A percentile compares a stretch with the other conserved stretches of the same genome.
Evolutionary conservation across 2,888 invertebrate species (phyloP).

Genomic region (Nipponacmea schrenckii): DNA sequence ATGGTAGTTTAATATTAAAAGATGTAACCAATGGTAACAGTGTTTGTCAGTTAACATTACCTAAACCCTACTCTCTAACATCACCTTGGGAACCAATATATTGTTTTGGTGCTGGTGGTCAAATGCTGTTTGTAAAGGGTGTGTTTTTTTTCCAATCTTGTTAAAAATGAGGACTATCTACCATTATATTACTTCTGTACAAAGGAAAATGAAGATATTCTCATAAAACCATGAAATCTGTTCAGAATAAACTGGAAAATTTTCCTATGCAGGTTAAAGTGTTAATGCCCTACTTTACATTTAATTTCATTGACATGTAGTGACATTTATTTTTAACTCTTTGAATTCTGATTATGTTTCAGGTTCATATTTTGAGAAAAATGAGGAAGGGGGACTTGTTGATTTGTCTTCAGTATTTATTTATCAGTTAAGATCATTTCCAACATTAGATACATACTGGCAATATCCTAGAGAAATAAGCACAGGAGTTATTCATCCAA

Average conservation of each 20-base stretch:
- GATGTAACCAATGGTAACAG: conserved; percentile 50
- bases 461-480: conserved; percentile 32
- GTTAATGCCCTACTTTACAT: too few species aligned
- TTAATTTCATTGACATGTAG: too few species aligned
- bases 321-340: too few species aligned
- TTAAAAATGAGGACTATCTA: not conserved
- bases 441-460: conserved; percentile 52
- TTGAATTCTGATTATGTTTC: conserved; percentile 12
- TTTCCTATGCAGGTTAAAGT: not conserved
- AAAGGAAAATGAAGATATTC: not conserved
- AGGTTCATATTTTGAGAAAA: conserved; percentile 29
- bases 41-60: conserved; percentile 52
- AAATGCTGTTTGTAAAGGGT: conserved; percentile 59
- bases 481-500: conserved; percentile 46
- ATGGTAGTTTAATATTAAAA: conserved; percentile 50
- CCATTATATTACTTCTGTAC: not conserved
- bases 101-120: conserved; percentile 50
- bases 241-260: not conserved
- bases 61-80: conserved; percentile 43
- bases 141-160: conserved; percentile 11
- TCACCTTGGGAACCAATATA: conserved; percentile 61
- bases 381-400: conserved; percentile 27
- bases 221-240: too few species aligned
- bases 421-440: conserved; percentile 50
- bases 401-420: conserved; percentile 44